A percentile compares a stretch with the other conserved stretches of the same genome.
Evolutionary conservation across 2,888 invertebrate species (phyloP).

Genomic region (Calephelis perditalis): DNA sequence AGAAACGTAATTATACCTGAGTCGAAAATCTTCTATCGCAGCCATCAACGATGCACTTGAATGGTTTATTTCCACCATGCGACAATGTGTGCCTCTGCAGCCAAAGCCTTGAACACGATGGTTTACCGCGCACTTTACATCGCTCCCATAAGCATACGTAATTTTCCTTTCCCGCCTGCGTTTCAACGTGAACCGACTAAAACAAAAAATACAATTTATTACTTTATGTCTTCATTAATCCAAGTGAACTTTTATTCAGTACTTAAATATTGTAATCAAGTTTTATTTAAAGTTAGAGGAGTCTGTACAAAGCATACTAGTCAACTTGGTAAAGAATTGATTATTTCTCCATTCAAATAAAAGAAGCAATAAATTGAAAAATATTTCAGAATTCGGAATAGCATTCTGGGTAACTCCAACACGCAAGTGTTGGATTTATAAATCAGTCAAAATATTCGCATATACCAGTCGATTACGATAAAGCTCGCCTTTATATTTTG

Average conservation of each 20-base stretch:
- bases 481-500: too few species aligned
- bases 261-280: too few species aligned
- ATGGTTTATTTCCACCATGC: constrained; percentile 95
- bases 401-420: too few species aligned
- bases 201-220: constrained; percentile 13
- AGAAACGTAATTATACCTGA: constrained; percentile 81
- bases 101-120: constrained; percentile 95
- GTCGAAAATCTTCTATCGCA: constrained; percentile 93
- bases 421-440: too few species aligned
- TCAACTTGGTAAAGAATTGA: too few species aligned
- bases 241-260: background rate
- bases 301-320: too few species aligned
- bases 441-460: too few species aligned
- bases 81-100: constrained; percentile 93
- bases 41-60: constrained; percentile 96
- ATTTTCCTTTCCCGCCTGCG: constrained; percentile 89
- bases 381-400: too few species aligned
- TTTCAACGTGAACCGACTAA: constrained; percentile 89
- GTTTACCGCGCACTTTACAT: constrained; percentile 95
- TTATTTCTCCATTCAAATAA: too few species aligned
- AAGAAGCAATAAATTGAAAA: too few species aligned
- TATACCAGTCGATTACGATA: too few species aligned
- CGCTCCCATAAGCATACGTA: constrained; percentile 95
- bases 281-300: too few species aligned
- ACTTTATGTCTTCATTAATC: background rate